These are phyloP conservation scores for Dynastes tityus DNA, from an alignment of 2,888 invertebrate species.

Conservation along the genomic window DNA sequence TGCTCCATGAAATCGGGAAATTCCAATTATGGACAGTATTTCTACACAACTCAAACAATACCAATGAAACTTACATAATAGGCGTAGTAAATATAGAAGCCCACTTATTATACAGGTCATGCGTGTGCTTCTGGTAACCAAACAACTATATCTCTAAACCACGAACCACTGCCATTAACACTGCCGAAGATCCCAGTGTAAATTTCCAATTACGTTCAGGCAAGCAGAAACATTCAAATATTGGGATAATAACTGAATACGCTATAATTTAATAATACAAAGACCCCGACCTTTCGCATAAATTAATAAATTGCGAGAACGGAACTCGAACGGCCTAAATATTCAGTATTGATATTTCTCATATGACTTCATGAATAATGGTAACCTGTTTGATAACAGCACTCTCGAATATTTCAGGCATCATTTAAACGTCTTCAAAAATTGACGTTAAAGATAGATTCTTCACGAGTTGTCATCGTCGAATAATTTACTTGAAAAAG, in stretches of 20 bases:
- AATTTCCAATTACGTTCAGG: conserved; percentile 12
- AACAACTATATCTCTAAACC: too few species aligned
- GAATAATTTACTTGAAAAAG: too few species aligned
- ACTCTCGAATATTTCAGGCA: neutral
- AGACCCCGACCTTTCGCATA: conserved; percentile 3
- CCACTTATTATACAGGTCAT: too few species aligned
- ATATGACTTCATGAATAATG: neutral
- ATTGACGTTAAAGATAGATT: too few species aligned
- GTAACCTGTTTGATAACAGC: neutral
- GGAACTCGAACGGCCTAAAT: neutral
- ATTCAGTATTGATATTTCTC: conserved; percentile 16
- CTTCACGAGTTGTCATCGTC: too few species aligned
- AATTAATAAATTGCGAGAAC: neutral
- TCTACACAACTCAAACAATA: too few species aligned
- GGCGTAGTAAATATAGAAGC: too few species aligned
- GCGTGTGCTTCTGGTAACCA: too few species aligned
- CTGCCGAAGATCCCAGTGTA: neutral
- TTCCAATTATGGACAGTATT: too few species aligned
- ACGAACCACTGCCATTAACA: neutral
- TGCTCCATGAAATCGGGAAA: too few species aligned
- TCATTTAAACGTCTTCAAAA: too few species aligned
- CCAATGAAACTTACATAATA: too few species aligned
- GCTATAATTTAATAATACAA: neutral
- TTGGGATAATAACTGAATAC: neutral
- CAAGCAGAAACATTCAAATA: conserved; percentile 1